phyloP scores from a whole-genome alignment of 2,888 invertebrate species.

The Trachelus iudaicus region DNA sequence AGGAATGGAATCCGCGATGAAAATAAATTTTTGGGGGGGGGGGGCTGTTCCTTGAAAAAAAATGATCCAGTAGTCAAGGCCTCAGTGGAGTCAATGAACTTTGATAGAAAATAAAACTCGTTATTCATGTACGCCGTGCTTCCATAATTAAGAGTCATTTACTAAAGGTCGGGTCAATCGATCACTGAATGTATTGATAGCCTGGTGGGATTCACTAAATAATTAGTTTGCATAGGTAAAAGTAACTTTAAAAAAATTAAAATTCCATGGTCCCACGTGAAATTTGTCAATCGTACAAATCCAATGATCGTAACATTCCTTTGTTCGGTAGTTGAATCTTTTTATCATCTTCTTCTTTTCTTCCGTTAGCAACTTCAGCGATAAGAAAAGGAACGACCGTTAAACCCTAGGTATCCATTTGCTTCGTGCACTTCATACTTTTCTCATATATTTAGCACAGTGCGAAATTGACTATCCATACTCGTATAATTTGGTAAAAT shows the following conservation, averaged over 20 bases:
- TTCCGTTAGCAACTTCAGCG: not conserved
- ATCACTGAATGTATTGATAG: not conserved
- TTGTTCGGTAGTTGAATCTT: not conserved
- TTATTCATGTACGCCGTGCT: not conserved
- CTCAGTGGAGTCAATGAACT: not conserved
- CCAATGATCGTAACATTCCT: not conserved
- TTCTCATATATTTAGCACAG: too few relatives aligned
- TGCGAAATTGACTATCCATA: not conserved
- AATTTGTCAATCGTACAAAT: not conserved
- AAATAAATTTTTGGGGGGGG: not conserved
- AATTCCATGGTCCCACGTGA: not conserved
- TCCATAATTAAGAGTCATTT: not conserved
- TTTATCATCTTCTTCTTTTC: not conserved
- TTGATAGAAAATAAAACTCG: not conserved
- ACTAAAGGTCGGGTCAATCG: not conserved
- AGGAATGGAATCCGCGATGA: not conserved
- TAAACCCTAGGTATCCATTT: not conserved
- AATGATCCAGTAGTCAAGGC: not conserved
- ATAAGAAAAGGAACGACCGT: not conserved
- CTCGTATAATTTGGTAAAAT: too few relatives aligned
- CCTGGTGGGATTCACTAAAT: not conserved
- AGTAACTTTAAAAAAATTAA: not conserved
- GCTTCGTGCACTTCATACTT: not conserved
- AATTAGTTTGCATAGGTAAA: not conserved
- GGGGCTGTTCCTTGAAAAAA: too few relatives aligned